Evolutionary conservation across 2,888 invertebrate genomes (phyloP).

Genomic region (Pristionchus entomophagus): DNA sequence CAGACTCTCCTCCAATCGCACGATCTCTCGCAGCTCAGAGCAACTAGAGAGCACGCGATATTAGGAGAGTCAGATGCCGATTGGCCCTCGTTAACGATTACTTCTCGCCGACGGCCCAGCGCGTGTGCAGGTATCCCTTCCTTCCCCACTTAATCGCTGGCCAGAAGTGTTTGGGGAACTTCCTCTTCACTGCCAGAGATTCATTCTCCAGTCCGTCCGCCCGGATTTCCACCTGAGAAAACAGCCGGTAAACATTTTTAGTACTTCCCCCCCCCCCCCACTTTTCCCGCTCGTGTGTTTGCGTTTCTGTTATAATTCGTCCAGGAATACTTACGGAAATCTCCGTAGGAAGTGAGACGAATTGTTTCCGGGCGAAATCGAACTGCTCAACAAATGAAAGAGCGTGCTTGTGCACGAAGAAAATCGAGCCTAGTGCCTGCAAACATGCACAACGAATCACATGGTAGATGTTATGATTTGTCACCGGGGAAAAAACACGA

Average conservation of each 20-base stretch:
- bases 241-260: too few relatives aligned
- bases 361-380: constrained; percentile 62
- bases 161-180: constrained; percentile 73
- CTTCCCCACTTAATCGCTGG: constrained; percentile 72
- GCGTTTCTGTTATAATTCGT: too few relatives aligned
- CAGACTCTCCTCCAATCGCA: too few relatives aligned
- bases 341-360: constrained; percentile 1
- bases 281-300: too few relatives aligned
- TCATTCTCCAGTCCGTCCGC: constrained; percentile 56
- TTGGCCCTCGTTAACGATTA: too few relatives aligned
- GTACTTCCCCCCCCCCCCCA: not conserved
- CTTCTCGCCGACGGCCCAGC: constrained; percentile 66
- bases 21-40: too few relatives aligned
- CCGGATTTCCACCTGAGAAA: constrained; percentile 32
- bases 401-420: constrained; percentile 63
- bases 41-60: too few relatives aligned
- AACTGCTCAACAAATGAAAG: constrained; percentile 59
- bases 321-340: constrained; percentile 12
- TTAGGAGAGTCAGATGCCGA: too few relatives aligned
- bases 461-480: constrained; percentile 64
- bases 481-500: too few relatives aligned
- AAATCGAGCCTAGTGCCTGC: constrained; percentile 70
- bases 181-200: constrained; percentile 66
- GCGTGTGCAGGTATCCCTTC: constrained; percentile 74
- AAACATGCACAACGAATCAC: constrained; percentile 39